These are phyloP conservation scores for Leptoteleia sp. DNA, from an alignment of 1,140 invertebrate genomes.

Conservation along the genomic window DNA sequence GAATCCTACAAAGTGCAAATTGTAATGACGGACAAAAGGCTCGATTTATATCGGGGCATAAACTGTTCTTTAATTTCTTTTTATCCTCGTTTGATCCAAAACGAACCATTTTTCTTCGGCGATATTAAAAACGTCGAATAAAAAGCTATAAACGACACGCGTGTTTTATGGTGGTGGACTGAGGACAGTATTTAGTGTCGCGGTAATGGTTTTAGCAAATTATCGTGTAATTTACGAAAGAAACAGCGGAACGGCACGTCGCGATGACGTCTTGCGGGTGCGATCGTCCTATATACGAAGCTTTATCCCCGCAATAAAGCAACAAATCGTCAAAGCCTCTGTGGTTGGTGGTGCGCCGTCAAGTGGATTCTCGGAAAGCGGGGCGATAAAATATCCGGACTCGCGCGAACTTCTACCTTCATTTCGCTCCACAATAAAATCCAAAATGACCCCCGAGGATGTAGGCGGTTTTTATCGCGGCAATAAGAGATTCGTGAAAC, in stretches of 20 bases:
- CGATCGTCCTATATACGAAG: constrained; percentile 50
- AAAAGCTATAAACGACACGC: constrained; percentile 48
- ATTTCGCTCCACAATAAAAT: constrained; percentile 58
- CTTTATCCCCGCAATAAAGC: constrained; percentile 65
- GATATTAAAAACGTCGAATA: constrained; percentile 58
- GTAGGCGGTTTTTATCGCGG: constrained; percentile 74
- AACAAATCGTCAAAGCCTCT: constrained; percentile 58
- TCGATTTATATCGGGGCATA: constrained; percentile 25
- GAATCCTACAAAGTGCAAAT: constrained; percentile 4
- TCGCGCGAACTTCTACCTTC: constrained; percentile 54
- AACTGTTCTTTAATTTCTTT: too few species aligned
- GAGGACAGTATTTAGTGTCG: constrained; percentile 55
- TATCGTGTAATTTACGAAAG: constrained; percentile 61
- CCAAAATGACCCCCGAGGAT: constrained; percentile 50
- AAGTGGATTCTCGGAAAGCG: constrained; percentile 59
- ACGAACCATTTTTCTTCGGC: constrained; percentile 39
- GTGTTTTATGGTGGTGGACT: constrained; percentile 41
- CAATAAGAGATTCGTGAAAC: constrained; percentile 67
- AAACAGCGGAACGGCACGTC: constrained; percentile 46
- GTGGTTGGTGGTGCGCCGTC: constrained; percentile 48
- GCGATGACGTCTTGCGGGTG: constrained; percentile 39
- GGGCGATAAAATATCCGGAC: constrained; percentile 58
- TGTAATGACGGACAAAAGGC: constrained; percentile 10
- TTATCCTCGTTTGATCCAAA: constrained; percentile 25
- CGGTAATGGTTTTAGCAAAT: constrained; percentile 57